A percentile compares a stretch with the other conserved stretches of the same genome.
These are phyloP conservation scores for Dioctria rufipes DNA, from an alignment of 2,888 invertebrate genomes.

Conservation along the genomic window DNA sequence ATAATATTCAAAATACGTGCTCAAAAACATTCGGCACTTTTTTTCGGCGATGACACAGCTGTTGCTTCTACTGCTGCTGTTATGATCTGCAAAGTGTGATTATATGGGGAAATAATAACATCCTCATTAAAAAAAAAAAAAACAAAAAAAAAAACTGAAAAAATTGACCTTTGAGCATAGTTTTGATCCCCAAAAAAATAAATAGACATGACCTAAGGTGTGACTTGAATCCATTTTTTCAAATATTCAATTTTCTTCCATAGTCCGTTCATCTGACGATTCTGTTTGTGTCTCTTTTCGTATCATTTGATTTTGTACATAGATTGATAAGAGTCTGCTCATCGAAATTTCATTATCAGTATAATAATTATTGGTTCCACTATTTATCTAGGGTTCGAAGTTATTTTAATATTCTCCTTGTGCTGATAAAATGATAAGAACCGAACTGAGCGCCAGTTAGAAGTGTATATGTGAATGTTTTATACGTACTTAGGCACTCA, in stretches of 20 bases:
- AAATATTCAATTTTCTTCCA: no score
- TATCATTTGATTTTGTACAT: no score
- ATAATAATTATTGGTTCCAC: conserved; percentile 16
- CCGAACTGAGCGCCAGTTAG: conserved; percentile 19
- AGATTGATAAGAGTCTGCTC: neutral
- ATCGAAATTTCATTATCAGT: conserved; percentile 20
- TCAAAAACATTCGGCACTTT: neutral
- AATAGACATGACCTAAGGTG: no score
- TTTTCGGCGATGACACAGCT: neutral
- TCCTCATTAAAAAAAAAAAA: no score
- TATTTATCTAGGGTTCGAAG: conserved; percentile 44
- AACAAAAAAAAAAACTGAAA: no score
- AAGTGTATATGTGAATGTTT: neutral
- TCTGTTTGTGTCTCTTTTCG: no score
- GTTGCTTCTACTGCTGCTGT: neutral
- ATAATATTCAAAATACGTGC: neutral
- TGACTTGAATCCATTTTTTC: no score
- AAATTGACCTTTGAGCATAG: neutral
- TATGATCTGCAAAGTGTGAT: neutral
- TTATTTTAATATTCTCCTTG: conserved; percentile 31
- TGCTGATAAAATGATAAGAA: conserved; percentile 6
- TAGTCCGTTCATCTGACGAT: no score
- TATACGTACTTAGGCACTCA: no score
- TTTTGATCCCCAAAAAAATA: no score
- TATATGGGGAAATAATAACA: no score